phyloP scores from a whole-genome alignment of 2,888 invertebrate genomes.

The Trichogramma evanescens region DNA sequence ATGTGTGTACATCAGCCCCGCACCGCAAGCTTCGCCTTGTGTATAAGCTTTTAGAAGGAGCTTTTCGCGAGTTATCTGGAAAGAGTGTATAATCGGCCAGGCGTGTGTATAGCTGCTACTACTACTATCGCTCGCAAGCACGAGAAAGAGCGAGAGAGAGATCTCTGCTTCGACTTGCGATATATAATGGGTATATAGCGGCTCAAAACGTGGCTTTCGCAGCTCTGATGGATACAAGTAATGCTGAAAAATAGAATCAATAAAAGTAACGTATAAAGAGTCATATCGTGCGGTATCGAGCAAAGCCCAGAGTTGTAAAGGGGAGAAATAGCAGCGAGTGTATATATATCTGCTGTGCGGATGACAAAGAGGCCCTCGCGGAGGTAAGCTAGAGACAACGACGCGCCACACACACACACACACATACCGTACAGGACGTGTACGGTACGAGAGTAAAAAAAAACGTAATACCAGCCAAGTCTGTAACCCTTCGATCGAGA shows the following conservation, averaged over 20 bases:
- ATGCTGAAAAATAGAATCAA: constrained; percentile 30
- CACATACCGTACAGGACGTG: neutral
- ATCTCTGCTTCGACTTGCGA: too few relatives aligned
- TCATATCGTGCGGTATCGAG: too few relatives aligned
- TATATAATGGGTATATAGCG: too few relatives aligned
- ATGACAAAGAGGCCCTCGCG: constrained; percentile 17
- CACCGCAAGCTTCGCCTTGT: neutral
- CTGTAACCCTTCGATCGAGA: constrained; percentile 36
- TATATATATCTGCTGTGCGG: neutral
- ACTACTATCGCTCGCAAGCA: too few relatives aligned
- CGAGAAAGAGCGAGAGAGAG: too few relatives aligned
- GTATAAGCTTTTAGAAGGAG: constrained; percentile 9
- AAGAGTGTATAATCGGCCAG: too few relatives aligned
- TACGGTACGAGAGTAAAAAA: neutral
- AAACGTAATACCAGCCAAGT: neutral
- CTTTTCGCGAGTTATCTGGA: neutral
- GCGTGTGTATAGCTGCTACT: too few relatives aligned
- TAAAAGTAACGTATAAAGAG: constrained; percentile 21
- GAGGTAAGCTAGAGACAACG: constrained; percentile 2
- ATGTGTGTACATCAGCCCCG: neutral
- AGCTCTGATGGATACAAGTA: too few relatives aligned
- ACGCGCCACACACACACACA: neutral
- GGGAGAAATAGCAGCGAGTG: neutral
- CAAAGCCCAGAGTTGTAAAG: neutral
- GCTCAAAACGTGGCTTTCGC: too few relatives aligned